These are phyloP conservation scores for Thecophora atra DNA, from an alignment of 2,888 invertebrate species.

Conservation along the genomic window DNA sequence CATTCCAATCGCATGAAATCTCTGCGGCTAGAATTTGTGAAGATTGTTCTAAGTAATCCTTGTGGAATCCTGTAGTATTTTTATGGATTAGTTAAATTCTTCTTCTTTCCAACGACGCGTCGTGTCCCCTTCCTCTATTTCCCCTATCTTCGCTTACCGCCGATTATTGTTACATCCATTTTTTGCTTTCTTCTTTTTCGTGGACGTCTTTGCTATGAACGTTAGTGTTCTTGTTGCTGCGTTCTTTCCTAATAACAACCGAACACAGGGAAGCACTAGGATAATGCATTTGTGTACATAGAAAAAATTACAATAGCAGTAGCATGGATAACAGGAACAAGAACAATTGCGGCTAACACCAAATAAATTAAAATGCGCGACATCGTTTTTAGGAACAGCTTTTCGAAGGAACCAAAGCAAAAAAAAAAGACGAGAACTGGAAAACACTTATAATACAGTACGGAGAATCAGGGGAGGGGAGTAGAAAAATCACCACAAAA, in stretches of 20 bases:
- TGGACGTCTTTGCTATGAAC: no score
- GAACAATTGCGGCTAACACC: conserved; percentile 48
- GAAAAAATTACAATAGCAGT: conserved; percentile 24
- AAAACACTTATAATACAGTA: background rate
- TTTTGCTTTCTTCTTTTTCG: no score
- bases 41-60: conserved; percentile 49
- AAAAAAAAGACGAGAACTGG: conserved; percentile 26
- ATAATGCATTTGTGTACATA: no score
- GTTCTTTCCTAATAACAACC: no score
- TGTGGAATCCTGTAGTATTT: conserved; percentile 56
- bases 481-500: background rate
- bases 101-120: conserved; percentile 44
- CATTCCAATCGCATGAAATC: conserved; percentile 53
- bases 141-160: background rate
- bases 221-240: no score
- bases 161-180: background rate
- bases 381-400: conserved; percentile 46
- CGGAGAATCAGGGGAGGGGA: no score
- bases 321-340: conserved; percentile 34
- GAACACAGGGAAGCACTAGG: no score
- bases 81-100: conserved; percentile 48
- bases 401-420: background rate
- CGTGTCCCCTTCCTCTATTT: conserved; percentile 41
- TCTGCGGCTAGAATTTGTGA: conserved; percentile 47
- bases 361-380: conserved; percentile 62